Conservation (phyloP, 2,888 invertebrate genomes). For the Serrognathus titanus region DNA sequence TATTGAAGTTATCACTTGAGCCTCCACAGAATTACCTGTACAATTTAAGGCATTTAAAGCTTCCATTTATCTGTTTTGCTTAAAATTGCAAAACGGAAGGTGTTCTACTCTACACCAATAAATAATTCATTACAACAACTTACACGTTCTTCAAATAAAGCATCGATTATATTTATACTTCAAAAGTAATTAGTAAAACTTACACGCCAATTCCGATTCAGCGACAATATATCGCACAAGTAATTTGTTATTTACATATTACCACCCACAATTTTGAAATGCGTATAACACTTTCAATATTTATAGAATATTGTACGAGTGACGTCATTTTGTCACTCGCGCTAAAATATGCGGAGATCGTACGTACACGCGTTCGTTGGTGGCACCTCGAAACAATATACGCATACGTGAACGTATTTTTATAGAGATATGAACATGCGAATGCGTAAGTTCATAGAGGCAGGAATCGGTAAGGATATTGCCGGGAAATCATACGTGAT, state of each 20-base stretch:
- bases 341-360: background rate
- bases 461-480: slow-evolving; percentile 23
- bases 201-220: too few relatives aligned
- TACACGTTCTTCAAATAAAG: too few relatives aligned
- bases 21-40: too few relatives aligned
- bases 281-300: background rate
- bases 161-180: too few relatives aligned
- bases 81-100: too few relatives aligned
- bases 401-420: slow-evolving; percentile 31
- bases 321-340: background rate
- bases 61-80: too few relatives aligned
- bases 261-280: slow-evolving; percentile 12
- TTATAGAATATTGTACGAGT: slow-evolving; percentile 10
- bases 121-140: too few relatives aligned
- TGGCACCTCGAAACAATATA: slow-evolving; percentile 25
- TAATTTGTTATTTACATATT: background rate
- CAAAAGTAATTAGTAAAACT: too few relatives aligned
- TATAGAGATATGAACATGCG: slow-evolving; percentile 17
- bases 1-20: too few relatives aligned
- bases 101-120: too few relatives aligned
- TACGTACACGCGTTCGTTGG: background rate
- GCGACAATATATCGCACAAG: background rate
- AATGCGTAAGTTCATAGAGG: slow-evolving; percentile 16
- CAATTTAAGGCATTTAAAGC: too few relatives aligned
- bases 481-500: slow-evolving; percentile 25